Evolutionary conservation across 2,113 vertebrate genomes (phyloP), one percentile per base, ranked within the genome.

Genomic region (Caranx melampygus): DNA sequence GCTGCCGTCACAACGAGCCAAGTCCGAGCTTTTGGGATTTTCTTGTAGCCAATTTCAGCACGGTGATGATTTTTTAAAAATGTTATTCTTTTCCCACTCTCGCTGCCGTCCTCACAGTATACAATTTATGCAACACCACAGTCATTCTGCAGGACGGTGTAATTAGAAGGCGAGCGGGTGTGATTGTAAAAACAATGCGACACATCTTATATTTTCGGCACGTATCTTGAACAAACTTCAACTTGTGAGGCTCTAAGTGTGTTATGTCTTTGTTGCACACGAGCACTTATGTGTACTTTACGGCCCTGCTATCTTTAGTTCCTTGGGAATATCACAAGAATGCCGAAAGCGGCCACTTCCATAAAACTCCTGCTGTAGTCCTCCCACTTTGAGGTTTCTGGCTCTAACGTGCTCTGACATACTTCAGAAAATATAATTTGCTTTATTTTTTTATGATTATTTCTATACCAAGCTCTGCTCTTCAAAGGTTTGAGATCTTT

Each of bases 351-450:
- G 85, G 60, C 90, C 82, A 74, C 86, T 83, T 90, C 87, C 82
- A 91, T 92, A 91, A 93, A 93, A 88, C 82, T 80, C 80, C 79
- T 77, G 79, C 84, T 82, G 51, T 66, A 81, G 86, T 87, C 83
- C 85, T 85, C 90, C 91, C 88, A 89, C 83, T 87, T 54, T 91
- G 91, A 94, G 92, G 92, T 88, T 89, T 89, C 82, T 90, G 89
- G 81, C 84, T 88, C 81, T 21, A 79, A 78, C 79, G 26, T 86
- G 40, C 84, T 55, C 68, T 78, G 72, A 91, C 88, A 86, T 75
- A 83, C 88, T 91, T 88, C 75, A 82, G 90, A 86, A 85, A 90
- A 92, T 87, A 89, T 89, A 83, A 92, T 91, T 90, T 75, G 59
- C 70, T 87, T 90, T 86, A 85, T 88, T 90, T 89, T 89, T 90